These are phyloP conservation scores for Phymorhynchus buccinoides DNA, from an alignment of 1,140 invertebrate species.

Conservation along the genomic window DNA sequence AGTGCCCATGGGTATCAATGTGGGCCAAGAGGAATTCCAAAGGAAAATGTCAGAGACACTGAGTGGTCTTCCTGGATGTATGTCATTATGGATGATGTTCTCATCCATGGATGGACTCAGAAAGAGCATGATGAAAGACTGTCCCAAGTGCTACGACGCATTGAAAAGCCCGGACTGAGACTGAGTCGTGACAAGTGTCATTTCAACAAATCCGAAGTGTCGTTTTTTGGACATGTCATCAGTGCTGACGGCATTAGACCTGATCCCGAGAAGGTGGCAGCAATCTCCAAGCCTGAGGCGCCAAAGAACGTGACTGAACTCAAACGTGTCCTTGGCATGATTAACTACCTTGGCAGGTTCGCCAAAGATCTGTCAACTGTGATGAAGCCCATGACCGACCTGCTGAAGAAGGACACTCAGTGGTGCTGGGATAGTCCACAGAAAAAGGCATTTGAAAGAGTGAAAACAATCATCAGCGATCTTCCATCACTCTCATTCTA, in stretches of 20 bases:
- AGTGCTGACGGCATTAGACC: slow-evolving; percentile 44
- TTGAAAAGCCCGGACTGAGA: slow-evolving; percentile 55
- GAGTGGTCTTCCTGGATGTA: slow-evolving; percentile 32
- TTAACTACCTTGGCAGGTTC: slow-evolving; percentile 39
- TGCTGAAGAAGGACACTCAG: slow-evolving; percentile 39
- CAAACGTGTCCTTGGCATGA: slow-evolving; percentile 3
- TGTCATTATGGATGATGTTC: slow-evolving; percentile 56
- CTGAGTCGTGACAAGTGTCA: slow-evolving; percentile 70
- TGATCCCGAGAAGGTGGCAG: slow-evolving; percentile 65
- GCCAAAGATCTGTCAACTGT: slow-evolving; percentile 40
- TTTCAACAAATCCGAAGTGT: slow-evolving; percentile 46
- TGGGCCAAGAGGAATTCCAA: slow-evolving; percentile 49
- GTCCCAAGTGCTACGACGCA: slow-evolving; percentile 50
- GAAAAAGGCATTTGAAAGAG: slow-evolving; percentile 29
- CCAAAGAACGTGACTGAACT: slow-evolving; percentile 55
- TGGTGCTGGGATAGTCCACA: slow-evolving; percentile 41
- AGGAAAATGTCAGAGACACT: slow-evolving; percentile 47
- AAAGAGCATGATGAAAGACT: slow-evolving; percentile 56
- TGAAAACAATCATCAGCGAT: slow-evolving; percentile 39
- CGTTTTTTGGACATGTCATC: slow-evolving; percentile 44
- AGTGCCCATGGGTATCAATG: slow-evolving; percentile 72
- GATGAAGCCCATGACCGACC: slow-evolving; percentile 39
- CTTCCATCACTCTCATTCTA: not conserved
- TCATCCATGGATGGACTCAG: slow-evolving; percentile 51
- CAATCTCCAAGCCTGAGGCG: slow-evolving; percentile 49